These are phyloP conservation scores for Hypotaenidia okinawae DNA, from an alignment of 2,797 vertebrate species.

Conservation along the genomic window DNA sequence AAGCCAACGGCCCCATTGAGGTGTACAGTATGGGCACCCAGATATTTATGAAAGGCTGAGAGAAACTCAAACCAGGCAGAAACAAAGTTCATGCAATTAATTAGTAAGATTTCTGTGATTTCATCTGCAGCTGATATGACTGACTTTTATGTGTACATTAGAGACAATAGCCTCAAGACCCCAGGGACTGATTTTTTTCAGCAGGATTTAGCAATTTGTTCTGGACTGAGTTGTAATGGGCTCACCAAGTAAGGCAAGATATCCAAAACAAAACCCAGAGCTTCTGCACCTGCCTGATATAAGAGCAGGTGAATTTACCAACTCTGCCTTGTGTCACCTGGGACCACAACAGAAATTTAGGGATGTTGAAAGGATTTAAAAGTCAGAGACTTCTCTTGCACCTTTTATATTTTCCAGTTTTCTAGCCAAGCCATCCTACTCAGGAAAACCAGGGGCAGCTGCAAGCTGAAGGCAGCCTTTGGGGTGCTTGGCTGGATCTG, in stretches of 20 bases:
- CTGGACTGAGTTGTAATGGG: neutral
- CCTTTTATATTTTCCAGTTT: neutral
- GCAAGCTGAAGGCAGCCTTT: neutral
- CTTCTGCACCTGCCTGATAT: neutral
- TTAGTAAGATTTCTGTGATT: constrained; percentile 57
- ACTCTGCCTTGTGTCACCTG: neutral
- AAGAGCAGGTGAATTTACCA: neutral
- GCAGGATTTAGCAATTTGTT: constrained; percentile 46
- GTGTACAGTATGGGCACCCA: constrained; percentile 4
- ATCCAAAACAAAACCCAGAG: neutral
- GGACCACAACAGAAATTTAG: neutral
- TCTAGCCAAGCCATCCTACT: neutral
- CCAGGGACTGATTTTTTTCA: neutral
- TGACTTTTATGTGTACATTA: constrained; percentile 41
- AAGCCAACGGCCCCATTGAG: neutral
- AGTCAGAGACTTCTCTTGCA: neutral
- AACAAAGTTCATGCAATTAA: constrained; percentile 61
- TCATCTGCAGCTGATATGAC: constrained; percentile 54
- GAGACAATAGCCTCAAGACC: constrained; percentile 7
- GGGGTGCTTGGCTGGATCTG: neutral
- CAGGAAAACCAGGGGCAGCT: neutral
- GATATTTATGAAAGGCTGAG: constrained; percentile 41
- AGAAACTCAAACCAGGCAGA: constrained; percentile 61
- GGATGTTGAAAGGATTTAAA: neutral
- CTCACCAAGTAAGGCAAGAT: neutral